These are phyloP conservation scores for Apaloderma vittatum DNA, from an alignment of 2,113 vertebrate species.

Conservation along the genomic window DNA sequence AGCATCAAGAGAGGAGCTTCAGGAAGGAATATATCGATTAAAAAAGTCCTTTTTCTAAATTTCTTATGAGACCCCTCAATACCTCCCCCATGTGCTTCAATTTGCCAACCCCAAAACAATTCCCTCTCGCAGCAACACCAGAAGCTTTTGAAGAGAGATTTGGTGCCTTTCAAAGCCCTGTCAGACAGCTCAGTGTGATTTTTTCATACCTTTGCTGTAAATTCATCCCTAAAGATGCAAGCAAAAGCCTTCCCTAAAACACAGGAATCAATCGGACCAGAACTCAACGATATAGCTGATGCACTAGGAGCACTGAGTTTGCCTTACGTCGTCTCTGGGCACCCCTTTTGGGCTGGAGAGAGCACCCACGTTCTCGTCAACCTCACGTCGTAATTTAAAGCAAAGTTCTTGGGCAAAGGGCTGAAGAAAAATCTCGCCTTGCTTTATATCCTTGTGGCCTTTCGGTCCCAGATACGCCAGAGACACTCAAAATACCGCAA, in stretches of 20 bases:
- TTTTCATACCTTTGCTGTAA: not conserved
- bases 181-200: not conserved
- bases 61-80: not conserved
- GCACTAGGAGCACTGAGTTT: not conserved
- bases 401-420: not conserved
- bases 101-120: not conserved
- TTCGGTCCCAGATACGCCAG: not conserved
- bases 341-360: not conserved
- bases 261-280: not conserved
- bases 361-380: not conserved
- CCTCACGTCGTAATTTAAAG: not conserved
- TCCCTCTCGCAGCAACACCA: rapidly evolving
- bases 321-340: not conserved
- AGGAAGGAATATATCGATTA: not conserved
- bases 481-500: not conserved
- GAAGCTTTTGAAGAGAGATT: not conserved
- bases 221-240: not conserved
- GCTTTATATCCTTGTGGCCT: not conserved
- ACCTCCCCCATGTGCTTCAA: rapidly evolving
- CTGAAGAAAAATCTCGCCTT: not conserved
- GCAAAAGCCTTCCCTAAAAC: not conserved
- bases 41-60: not conserved
- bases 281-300: not conserved
- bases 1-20: not conserved
- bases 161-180: not conserved